These are phyloP conservation scores for Eupithecia abbreviata DNA, from an alignment of 2,888 invertebrate species.

Conservation along the genomic window DNA sequence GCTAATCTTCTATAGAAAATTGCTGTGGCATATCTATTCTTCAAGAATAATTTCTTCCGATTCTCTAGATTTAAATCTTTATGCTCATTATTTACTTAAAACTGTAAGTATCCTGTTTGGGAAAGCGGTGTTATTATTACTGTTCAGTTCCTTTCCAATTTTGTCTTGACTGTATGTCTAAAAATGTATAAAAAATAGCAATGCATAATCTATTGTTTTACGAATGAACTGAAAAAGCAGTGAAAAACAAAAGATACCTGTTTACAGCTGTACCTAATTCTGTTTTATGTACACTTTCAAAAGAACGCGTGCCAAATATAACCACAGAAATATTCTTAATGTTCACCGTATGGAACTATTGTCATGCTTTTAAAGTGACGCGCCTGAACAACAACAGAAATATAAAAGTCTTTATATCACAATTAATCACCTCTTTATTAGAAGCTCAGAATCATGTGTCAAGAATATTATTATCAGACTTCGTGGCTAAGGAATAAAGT, in stretches of 20 bases:
- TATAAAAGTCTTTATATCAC: constrained; percentile 79
- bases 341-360: constrained; percentile 60
- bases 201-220: background rate
- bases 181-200: too few species aligned
- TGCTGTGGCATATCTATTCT: background rate
- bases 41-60: background rate
- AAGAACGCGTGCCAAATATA: constrained; percentile 45
- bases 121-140: background rate
- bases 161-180: background rate
- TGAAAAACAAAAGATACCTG: background rate
- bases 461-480: constrained; percentile 49
- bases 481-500: constrained; percentile 40
- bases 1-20: background rate
- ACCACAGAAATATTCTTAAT: constrained; percentile 53
- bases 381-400: constrained; percentile 74
- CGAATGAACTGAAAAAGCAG: background rate
- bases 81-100: background rate
- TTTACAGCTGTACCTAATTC: constrained; percentile 1
- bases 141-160: background rate
- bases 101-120: background rate
- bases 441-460: constrained; percentile 51
- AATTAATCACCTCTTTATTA: constrained; percentile 79
- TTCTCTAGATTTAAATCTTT: background rate
- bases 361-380: constrained; percentile 69
- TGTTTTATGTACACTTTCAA: constrained; percentile 18